These are phyloP conservation scores for Prolemur simus DNA, from an alignment of 2,113 vertebrate genomes.

Conservation along the genomic window DNA sequence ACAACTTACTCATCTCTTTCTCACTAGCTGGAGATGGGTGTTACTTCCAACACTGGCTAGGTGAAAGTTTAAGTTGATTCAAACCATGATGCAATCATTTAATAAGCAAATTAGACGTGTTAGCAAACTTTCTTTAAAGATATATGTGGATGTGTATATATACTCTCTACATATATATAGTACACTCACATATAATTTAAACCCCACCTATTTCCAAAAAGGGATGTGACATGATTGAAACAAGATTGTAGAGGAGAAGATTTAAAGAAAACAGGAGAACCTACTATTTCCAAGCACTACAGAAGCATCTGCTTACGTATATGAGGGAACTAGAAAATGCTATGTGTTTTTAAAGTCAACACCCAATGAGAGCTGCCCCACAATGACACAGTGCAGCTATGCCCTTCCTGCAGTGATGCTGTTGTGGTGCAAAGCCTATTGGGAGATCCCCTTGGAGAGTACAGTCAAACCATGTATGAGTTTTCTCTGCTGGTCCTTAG, in stretches of 20 bases:
- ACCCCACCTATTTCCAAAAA: not conserved
- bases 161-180: not conserved
- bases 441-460: not conserved
- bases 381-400: not conserved
- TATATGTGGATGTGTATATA: not conserved
- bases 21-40: not conserved
- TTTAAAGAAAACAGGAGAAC: not conserved
- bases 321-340: not conserved
- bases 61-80: not conserved
- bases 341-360: not conserved
- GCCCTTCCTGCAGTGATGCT: not conserved
- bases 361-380: not conserved
- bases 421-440: not conserved
- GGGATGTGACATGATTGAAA: not conserved
- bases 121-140: not conserved
- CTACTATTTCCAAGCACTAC: not conserved
- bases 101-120: not conserved
- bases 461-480: not conserved
- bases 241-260: not conserved
- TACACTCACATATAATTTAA: not conserved
- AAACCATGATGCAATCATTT: not conserved
- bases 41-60: not conserved
- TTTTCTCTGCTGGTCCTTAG: not conserved
- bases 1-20: not conserved
- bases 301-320: slow-evolving; percentile 6